Base-by-base conservation (phyloP, 2,888 invertebrate genomes). In the Pollenia labialis region DNA sequence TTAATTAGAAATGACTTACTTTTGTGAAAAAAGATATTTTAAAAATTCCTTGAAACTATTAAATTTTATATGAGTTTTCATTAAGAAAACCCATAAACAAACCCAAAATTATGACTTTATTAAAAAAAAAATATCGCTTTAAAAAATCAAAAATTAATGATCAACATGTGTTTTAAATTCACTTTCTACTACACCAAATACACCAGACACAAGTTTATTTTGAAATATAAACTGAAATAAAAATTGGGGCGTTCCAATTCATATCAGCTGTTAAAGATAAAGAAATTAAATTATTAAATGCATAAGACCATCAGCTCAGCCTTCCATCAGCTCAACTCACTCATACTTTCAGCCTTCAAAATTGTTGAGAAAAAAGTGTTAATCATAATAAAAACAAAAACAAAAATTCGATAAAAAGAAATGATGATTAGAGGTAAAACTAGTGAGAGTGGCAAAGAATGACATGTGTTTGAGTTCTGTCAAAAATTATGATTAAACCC, bases 391-490 rank as follows among this genome's bases (percentile, higher is more conserved):
- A 81, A 42, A 81, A 60, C 52, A 75, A 42, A 1, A 52, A 71
- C 0, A 62, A 1, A 2, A 52, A 62, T 56, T 56, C 32, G 23
- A 32, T 52, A 46, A 76, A 12, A 76, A 71, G 16, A 48, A 62
- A 46, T 75, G 32, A 80, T 80, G 75, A 76, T 80, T 79, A 75
- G 42, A 82, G 52, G 44, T 60, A 6, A 52, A 52, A 14, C 10
- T 6, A 68, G 42, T 32, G 60, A 50, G 56, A 69, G 23, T 52
- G 18, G n/a, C 48, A 62, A 58, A 80, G 10, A 12, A 50, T 62
- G 52, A 81, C 86, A 87, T 87, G 60, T 87, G 86, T 74, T 87
- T 87, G 84, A 87, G 81, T 81, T 84, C 75, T 83, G 86, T 87
- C 86, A 84, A 84, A 87, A 74, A 66, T 76, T 84, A 87, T 87